These are phyloP conservation scores for Eidolon dupreanum DNA, from an alignment of 2,797 vertebrate species.

Conservation along the genomic window DNA sequence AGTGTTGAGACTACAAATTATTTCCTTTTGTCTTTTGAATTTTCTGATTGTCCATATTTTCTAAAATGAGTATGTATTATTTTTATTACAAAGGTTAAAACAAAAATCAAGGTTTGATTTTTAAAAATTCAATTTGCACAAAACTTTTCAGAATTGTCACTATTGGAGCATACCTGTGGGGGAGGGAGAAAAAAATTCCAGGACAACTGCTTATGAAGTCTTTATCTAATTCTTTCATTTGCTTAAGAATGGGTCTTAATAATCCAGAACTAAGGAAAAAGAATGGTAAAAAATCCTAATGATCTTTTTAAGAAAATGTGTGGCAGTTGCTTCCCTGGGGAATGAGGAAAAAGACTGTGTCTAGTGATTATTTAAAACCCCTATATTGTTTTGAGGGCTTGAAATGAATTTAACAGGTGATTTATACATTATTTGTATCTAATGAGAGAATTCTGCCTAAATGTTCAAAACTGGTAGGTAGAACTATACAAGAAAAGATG, in stretches of 20 bases:
- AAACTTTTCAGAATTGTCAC: conserved; percentile 22
- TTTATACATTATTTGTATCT: not conserved
- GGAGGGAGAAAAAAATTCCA: not conserved
- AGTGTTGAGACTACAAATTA: not conserved
- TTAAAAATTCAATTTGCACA: conserved; percentile 1
- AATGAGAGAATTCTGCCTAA: not conserved
- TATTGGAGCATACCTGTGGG: not conserved
- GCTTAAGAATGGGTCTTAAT: not conserved
- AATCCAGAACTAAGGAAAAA: not conserved
- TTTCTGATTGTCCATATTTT: not conserved
- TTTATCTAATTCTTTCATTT: not conserved
- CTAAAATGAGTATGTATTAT: not conserved
- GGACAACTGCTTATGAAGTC: not conserved
- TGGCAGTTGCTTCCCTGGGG: not conserved
- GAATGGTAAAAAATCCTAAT: not conserved
- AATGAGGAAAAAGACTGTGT: not conserved
- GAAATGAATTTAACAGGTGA: not conserved
- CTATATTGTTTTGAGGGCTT: not conserved
- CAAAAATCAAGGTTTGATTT: conserved; percentile 19
- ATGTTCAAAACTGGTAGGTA: not conserved
- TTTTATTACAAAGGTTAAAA: conserved; percentile 47
- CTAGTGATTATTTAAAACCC: conserved; percentile 35
- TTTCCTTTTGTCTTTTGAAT: conserved; percentile 14
- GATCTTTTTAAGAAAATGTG: conserved; percentile 20
- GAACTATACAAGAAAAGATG: conserved; percentile 48